phyloP scores from a whole-genome alignment of 2,797 vertebrate species.

The Tarsius wallacei region DNA sequence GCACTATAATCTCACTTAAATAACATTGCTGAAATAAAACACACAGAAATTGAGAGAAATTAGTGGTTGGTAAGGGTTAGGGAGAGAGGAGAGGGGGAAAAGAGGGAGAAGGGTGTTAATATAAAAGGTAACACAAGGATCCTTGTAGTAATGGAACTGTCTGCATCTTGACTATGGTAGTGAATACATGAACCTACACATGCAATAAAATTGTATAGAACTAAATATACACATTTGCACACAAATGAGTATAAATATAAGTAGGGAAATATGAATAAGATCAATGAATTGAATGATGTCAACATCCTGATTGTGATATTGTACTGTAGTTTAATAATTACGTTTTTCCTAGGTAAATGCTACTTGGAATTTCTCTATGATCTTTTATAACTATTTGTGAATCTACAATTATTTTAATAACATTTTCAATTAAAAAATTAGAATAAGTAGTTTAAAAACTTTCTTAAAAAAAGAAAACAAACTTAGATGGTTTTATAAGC shows the following conservation, averaged over 20 bases:
- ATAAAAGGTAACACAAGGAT: too few relatives aligned
- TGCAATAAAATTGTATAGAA: too few relatives aligned
- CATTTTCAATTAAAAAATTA: background rate
- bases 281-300: background rate
- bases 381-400: background rate
- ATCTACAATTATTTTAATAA: background rate
- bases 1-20: too few relatives aligned
- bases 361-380: background rate
- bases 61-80: too few relatives aligned
- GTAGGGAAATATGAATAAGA: background rate
- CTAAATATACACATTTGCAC: background rate
- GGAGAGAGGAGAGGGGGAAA: too few relatives aligned
- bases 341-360: background rate
- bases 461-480: background rate
- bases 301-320: background rate
- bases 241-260: background rate
- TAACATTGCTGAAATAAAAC: too few relatives aligned
- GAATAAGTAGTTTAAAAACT: background rate
- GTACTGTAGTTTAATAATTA: background rate
- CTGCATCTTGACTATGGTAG: too few relatives aligned
- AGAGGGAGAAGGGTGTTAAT: too few relatives aligned
- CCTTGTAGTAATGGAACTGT: too few relatives aligned
- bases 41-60: too few relatives aligned
- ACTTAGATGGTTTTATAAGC: background rate
- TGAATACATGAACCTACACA: too few relatives aligned